phyloP scores from a whole-genome alignment of 2,113 vertebrate species.

The Laticauda laticaudata region DNA sequence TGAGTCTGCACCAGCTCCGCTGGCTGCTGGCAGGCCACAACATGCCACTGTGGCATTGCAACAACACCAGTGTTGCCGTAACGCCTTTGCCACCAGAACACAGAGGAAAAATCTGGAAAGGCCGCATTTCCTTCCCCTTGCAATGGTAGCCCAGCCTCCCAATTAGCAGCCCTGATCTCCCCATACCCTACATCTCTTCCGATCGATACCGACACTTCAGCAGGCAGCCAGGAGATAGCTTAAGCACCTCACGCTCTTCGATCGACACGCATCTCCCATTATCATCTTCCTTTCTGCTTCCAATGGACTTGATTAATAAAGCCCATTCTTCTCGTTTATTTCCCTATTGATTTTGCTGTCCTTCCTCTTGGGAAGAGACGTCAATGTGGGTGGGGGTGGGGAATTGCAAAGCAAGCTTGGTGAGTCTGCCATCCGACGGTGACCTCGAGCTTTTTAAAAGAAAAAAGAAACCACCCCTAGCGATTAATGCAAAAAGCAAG shows the following conservation, averaged over 20 bases:
- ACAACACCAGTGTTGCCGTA: background rate
- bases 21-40: too few relatives aligned
- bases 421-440: constrained; percentile 14
- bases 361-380: constrained; percentile 29
- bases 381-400: constrained; percentile 42
- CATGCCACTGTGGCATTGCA: background rate
- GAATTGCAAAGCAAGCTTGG: constrained; percentile 22
- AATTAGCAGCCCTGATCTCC: constrained; percentile 9
- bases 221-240: constrained; percentile 28
- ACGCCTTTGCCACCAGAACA: background rate
- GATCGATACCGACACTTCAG: constrained; percentile 33
- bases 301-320: constrained; percentile 53
- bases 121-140: background rate
- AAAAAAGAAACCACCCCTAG: background rate
- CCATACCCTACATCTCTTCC: background rate
- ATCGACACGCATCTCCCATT: constrained; percentile 46
- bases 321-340: constrained; percentile 54
- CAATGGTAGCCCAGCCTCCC: constrained; percentile 26
- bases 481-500: constrained; percentile 41
- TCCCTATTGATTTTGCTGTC: constrained; percentile 50
- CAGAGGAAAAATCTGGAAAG: background rate
- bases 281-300: constrained; percentile 46
- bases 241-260: constrained; percentile 34
- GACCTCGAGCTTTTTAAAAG: background rate
- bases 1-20: too few relatives aligned